phyloP scores from a whole-genome alignment of 2,797 vertebrate genomes.

The Pagetopsis macropterus region DNA sequence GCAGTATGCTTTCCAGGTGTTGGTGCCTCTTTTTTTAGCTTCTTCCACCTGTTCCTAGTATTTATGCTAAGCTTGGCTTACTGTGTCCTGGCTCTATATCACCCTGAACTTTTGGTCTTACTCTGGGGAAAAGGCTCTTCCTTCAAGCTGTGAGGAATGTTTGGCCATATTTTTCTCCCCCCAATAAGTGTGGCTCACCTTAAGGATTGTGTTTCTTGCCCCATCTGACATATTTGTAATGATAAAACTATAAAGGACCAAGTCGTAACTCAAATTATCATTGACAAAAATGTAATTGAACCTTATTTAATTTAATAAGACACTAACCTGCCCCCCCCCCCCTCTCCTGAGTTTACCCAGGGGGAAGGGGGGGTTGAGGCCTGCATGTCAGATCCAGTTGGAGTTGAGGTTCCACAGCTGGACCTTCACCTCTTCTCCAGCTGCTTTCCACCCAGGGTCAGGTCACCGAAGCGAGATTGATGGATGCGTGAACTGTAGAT shows the following conservation, averaged over 20 bases:
- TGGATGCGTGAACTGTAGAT: neutral
- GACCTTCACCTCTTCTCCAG: slow-evolving; percentile 51
- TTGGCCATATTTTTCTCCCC: neutral
- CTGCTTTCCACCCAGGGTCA: slow-evolving; percentile 6
- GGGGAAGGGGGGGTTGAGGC: neutral
- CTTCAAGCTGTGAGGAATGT: neutral
- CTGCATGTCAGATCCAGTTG: slow-evolving; percentile 38
- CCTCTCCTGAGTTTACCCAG: no score
- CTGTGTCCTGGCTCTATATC: no score
- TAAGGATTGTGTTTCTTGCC: no score
- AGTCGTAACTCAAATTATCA: no score
- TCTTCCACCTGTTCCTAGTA: no score
- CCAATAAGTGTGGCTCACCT: neutral
- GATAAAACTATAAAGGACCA: no score
- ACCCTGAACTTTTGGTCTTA: neutral
- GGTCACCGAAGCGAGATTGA: slow-evolving; percentile 3
- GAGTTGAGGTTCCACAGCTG: slow-evolving; percentile 49
- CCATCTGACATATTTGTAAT: no score
- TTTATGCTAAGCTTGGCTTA: no score
- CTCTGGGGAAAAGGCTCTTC: neutral
- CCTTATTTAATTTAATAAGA: no score
- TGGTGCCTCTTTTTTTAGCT: no score
- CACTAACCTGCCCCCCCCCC: no score
- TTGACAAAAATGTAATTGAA: no score
- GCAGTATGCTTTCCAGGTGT: neutral